These are phyloP conservation scores for Labroides dimidiatus DNA, from an alignment of 2,797 vertebrate species.

Conservation along the genomic window DNA sequence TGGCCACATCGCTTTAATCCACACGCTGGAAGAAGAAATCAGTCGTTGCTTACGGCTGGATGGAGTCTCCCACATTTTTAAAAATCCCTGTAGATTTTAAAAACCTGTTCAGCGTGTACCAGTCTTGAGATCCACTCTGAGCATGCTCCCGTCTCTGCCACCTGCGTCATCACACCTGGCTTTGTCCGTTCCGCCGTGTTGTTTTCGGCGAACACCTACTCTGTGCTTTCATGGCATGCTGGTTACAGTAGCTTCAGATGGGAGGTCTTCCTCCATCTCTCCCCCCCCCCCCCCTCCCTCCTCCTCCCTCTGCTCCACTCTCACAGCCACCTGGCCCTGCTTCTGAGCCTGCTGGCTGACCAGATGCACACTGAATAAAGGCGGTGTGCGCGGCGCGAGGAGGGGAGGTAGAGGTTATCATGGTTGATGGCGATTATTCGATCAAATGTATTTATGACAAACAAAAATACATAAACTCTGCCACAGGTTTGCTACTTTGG, in stretches of 20 bases:
- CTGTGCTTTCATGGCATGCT: conserved; percentile 42
- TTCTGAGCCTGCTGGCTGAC: conserved; percentile 81
- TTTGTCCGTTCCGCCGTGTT: conserved; percentile 25
- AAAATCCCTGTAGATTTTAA: too few relatives aligned
- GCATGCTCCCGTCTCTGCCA: conserved; percentile 9
- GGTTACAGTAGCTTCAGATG: conserved; percentile 59
- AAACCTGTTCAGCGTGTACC: too few relatives aligned
- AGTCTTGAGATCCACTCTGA: neutral
- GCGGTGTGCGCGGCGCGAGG: conserved; percentile 45
- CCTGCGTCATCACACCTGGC: conserved; percentile 36
- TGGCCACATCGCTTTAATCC: too few relatives aligned
- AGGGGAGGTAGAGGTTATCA: conserved; percentile 60
- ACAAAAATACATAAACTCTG: neutral
- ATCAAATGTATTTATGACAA: conserved; percentile 39
- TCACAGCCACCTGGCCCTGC: conserved; percentile 77
- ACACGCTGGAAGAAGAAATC: too few relatives aligned
- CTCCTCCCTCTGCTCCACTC: conserved; percentile 31
- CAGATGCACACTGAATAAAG: conserved; percentile 82
- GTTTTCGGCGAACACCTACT: conserved; percentile 30
- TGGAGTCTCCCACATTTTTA: neutral
- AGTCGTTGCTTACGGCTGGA: neutral
- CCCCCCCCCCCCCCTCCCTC: conserved; percentile 41
- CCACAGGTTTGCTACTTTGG: neutral
- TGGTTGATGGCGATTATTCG: conserved; percentile 50
- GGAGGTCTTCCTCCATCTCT: conserved; percentile 47